These are phyloP conservation scores for Adineta ricciae DNA, from an alignment of 2,888 invertebrate genomes.

Conservation along the genomic window DNA sequence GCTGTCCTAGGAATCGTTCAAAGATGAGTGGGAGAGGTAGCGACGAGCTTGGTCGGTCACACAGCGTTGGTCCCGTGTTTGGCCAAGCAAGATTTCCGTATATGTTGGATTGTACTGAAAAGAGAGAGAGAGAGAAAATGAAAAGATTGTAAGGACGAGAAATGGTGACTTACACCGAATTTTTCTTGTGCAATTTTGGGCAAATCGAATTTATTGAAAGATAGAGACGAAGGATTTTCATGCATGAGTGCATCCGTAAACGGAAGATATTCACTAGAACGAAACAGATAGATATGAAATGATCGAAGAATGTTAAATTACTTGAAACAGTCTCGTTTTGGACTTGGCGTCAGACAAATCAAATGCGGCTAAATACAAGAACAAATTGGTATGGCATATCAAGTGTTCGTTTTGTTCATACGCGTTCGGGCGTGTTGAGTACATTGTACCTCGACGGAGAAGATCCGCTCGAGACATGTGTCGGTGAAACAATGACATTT, in stretches of 20 bases:
- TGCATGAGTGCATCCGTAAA: not conserved
- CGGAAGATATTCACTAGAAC: constrained; percentile 1
- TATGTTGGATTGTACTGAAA: constrained; percentile 1
- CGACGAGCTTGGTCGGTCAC: not conserved
- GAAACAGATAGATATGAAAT: not conserved
- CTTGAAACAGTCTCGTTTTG: not conserved
- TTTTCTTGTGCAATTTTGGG: not conserved
- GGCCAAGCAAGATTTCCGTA: not conserved
- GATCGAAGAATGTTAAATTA: not conserved
- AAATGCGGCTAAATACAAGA: not conserved
- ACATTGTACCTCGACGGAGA: not conserved
- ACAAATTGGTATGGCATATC: not conserved
- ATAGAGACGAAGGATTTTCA: not conserved
- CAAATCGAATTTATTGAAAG: not conserved
- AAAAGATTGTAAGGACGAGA: no score
- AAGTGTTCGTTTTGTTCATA: not conserved
- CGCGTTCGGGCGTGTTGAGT: not conserved
- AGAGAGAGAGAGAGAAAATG: no score
- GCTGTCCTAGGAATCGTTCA: not conserved
- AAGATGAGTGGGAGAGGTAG: not conserved
- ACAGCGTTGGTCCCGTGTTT: constrained; percentile 13
- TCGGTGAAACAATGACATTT: not conserved
- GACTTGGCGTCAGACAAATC: not conserved
- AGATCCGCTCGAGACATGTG: not conserved
- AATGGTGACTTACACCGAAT: not conserved